These are phyloP conservation scores for Nyctibius grandis DNA, from an alignment of 2,797 vertebrate species.

Conservation along the genomic window DNA sequence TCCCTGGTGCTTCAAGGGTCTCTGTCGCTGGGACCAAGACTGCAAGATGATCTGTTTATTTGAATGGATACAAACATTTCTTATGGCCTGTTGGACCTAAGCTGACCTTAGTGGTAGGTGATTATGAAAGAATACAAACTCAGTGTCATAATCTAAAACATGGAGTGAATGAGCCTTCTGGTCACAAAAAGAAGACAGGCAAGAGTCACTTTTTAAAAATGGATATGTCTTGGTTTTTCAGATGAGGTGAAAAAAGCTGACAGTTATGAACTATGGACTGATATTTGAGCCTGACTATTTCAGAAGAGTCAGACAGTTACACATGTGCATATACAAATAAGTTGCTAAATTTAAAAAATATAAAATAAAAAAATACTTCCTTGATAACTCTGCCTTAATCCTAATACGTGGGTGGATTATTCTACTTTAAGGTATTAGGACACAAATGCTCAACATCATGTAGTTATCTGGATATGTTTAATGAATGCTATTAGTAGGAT, in stretches of 20 bases:
- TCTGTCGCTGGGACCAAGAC: neutral
- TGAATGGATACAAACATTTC: neutral
- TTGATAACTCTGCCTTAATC: neutral
- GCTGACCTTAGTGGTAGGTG: neutral
- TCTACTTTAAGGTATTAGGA: neutral
- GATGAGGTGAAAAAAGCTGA: neutral
- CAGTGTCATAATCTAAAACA: neutral
- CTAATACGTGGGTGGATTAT: neutral
- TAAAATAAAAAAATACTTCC: neutral
- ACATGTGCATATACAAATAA: neutral
- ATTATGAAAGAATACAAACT: neutral
- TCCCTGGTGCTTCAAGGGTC: neutral
- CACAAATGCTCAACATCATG: neutral
- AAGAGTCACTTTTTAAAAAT: neutral
- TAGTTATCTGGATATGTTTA: neutral
- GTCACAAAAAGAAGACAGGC: neutral
- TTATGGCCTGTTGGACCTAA: neutral
- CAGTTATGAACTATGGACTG: neutral
- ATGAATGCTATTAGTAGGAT: neutral
- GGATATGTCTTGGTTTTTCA: neutral
- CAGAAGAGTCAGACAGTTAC: neutral
- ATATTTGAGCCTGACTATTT: neutral
- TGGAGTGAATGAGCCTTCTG: accelerated
- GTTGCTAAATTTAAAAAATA: neutral
- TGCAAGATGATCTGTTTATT: neutral